phyloP scores from a whole-genome alignment of 2,797 vertebrate species.

The Xenentodon cancila region DNA sequence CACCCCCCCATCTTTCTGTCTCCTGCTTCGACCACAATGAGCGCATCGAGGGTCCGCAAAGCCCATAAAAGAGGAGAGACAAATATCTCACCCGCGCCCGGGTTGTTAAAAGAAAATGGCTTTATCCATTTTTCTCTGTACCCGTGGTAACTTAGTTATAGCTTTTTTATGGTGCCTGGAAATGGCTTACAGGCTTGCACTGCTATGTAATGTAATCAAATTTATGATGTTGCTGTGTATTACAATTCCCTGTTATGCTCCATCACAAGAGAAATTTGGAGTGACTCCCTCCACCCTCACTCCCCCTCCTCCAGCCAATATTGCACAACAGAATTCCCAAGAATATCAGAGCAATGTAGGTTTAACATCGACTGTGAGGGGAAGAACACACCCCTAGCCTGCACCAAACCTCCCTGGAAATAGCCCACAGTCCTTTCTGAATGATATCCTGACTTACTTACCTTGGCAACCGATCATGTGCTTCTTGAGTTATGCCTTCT shows the following conservation, averaged over 20 bases:
- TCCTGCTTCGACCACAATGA: constrained; percentile 47
- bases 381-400: constrained; percentile 27
- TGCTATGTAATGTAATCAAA: constrained; percentile 80
- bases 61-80: constrained; percentile 70
- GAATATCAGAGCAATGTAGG: constrained; percentile 47
- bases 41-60: constrained; percentile 53
- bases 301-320: constrained; percentile 1
- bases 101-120: constrained; percentile 78
- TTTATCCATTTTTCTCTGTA: constrained; percentile 79
- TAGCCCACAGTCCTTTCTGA: constrained; percentile 26
- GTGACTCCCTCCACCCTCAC: constrained; percentile 33
- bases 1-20: constrained; percentile 41
- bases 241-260: constrained; percentile 77
- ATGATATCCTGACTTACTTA: constrained; percentile 57
- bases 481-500: constrained; percentile 51
- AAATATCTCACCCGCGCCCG: constrained; percentile 60
- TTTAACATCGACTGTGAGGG: constrained; percentile 31
- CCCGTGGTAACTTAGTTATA: constrained; percentile 77
- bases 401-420: constrained; percentile 37
- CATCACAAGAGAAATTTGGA: constrained; percentile 70
- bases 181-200: constrained; percentile 74
- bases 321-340: constrained; percentile 19
- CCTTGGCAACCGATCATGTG: constrained; percentile 58
- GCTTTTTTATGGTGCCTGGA: constrained; percentile 76
- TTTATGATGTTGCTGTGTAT: constrained; percentile 78